These are phyloP conservation scores for Galbula dea DNA, from an alignment of 2,113 vertebrate genomes.

Conservation along the genomic window DNA sequence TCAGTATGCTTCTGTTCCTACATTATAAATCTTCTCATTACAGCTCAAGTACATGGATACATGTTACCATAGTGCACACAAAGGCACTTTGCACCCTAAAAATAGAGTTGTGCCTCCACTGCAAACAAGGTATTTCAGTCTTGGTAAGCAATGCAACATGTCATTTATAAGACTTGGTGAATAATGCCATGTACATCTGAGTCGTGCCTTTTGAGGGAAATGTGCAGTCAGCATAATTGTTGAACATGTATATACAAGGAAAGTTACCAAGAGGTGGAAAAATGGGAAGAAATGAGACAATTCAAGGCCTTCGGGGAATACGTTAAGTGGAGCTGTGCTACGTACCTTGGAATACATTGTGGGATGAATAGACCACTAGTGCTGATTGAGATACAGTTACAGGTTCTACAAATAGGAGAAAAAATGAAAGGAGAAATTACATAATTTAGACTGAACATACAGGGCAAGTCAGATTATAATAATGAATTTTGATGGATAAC, in stretches of 20 bases:
- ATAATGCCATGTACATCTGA: background rate
- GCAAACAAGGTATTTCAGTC: background rate
- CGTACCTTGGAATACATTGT: background rate
- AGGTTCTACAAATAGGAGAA: background rate
- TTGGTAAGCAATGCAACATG: background rate
- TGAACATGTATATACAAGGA: background rate
- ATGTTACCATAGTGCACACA: background rate
- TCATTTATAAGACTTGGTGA: background rate
- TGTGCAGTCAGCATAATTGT: background rate
- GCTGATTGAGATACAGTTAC: background rate
- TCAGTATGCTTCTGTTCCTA: background rate
- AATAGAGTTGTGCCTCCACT: background rate
- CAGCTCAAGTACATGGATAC: background rate
- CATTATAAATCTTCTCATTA: background rate
- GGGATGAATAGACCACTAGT: background rate
- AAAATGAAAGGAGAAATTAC: background rate
- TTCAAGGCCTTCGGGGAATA: background rate
- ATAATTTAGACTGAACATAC: background rate
- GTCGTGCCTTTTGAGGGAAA: conserved; percentile 9
- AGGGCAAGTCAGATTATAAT: background rate
- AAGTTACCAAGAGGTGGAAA: background rate
- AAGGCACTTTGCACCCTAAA: background rate
- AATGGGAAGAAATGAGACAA: background rate
- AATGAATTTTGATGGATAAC: background rate
- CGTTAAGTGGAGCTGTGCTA: background rate